Evolutionary conservation across 1,140 invertebrate species (phyloP), one percentile per base, ranked within the genome.

Genomic region (Tetragonula clypearis): DNA sequence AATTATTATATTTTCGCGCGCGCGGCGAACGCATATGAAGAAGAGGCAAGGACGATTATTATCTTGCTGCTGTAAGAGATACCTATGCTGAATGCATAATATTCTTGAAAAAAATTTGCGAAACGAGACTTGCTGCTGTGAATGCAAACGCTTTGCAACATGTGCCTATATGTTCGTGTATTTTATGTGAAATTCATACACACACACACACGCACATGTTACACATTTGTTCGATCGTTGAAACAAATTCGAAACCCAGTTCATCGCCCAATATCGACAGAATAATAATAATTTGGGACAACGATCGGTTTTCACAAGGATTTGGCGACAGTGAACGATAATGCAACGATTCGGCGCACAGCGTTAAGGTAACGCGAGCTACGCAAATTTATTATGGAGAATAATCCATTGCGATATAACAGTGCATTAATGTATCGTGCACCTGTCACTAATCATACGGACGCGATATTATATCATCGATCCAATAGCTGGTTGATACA

Each of bases 201-300:
- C 41, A 8, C 6, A 8, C 6, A 23, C 21, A 60, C 21, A 9
- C 11, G 12, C 30, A 30, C 30, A 30, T 30, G 41, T 41, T 49
- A 65, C 41, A 77, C 72, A 58, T 62, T 86, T 69, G 79, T 69
- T 75, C 60, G 23, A n/a, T 62, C 60, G 23, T 62, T 62, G 14
- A n/a, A 62, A 62, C 58, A 23, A 60, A 60, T 23, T 23, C 21
- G 0, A 23, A 23, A 6, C 41, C 41, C 41, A 49, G 41, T 49
- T 49, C 41, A 49, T 49, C 41, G 41, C 41, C 6, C 41, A 49
- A 49, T 49, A 49, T 49, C 41, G 8, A 49, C 41, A 49, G 6
- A 49, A 49, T 49, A 8, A 49, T 8, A 8, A 49, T 49, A 49
- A 49, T 49, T 49, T 49, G 41, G 41, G 6, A 9, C 41, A 11